Percentiles rank a stretch among this genome's conserved stretches.
Evolutionary conservation across 2,888 invertebrate species (phyloP).

Genomic region (Unio delphinus): DNA sequence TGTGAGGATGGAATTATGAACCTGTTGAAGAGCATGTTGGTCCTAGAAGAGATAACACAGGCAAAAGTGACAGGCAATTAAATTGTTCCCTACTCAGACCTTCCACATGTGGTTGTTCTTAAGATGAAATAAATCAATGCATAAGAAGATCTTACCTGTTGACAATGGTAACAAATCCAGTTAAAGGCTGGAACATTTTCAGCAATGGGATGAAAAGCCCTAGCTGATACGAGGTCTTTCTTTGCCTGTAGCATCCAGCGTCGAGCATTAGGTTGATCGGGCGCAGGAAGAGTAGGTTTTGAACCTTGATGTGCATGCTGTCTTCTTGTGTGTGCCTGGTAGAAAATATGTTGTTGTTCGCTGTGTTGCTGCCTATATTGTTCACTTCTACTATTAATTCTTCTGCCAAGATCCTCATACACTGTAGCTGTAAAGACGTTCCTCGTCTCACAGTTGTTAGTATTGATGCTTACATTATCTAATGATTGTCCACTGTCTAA

Average conservation of each 20-base stretch:
- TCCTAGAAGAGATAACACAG: no score
- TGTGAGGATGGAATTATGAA: no score
- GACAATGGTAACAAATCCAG: slow-evolving; percentile 50
- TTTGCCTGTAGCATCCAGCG: slow-evolving; percentile 51
- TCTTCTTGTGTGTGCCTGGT: no score
- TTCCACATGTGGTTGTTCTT: no score
- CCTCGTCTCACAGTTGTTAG: background rate
- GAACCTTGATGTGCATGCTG: no score
- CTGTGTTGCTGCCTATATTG: background rate
- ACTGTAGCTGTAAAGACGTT: no score
- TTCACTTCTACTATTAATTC: background rate
- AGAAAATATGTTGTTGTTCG: no score
- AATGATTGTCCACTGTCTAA: slow-evolving; percentile 25
- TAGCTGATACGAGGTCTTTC: slow-evolving; percentile 36
- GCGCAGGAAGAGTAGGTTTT: background rate
- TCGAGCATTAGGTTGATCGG: slow-evolving; percentile 25
- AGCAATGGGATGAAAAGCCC: slow-evolving; percentile 4
- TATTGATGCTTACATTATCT: slow-evolving; percentile 13
- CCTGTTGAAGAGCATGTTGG: no score
- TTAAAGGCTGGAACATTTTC: slow-evolving; percentile 21
- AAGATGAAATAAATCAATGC: no score
- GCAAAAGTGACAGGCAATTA: no score
- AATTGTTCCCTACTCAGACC: no score
- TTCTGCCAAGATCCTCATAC: no score
- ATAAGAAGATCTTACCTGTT: slow-evolving; percentile 33